These are phyloP conservation scores for Brachyistius frenatus DNA, from an alignment of 2,113 vertebrate species.

Conservation along the genomic window DNA sequence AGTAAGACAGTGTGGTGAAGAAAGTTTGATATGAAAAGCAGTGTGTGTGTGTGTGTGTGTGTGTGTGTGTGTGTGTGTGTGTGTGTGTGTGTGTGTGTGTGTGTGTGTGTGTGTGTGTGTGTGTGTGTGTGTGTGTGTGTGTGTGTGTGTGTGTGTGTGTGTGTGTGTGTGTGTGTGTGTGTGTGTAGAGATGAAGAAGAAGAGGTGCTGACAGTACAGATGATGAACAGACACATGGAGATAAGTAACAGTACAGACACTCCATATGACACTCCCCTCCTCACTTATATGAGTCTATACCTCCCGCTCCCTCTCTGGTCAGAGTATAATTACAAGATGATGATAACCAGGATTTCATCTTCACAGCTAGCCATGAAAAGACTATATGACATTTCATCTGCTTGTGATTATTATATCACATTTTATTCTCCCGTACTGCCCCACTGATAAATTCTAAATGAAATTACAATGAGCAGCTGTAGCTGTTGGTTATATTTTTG, in stretches of 20 bases:
- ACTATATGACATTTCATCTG: slow-evolving; percentile 1
- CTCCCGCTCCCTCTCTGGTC: slow-evolving; percentile 7
- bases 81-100: slow-evolving; percentile 3
- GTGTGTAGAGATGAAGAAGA: slow-evolving; percentile 19
- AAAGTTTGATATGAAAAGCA: slow-evolving; percentile 61
- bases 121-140: background rate
- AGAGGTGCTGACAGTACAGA: slow-evolving; percentile 54
- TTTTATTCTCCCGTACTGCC: background rate
- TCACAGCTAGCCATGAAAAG: background rate
- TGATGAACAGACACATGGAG: slow-evolving; percentile 64
- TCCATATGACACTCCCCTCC: slow-evolving; percentile 4
- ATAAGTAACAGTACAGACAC: slow-evolving; percentile 20
- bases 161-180: slow-evolving; percentile 12
- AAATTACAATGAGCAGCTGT: background rate
- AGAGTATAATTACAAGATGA: slow-evolving; percentile 43
- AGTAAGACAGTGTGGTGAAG: slow-evolving; percentile 38
- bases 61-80: background rate
- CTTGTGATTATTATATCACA: background rate
- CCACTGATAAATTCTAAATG: background rate
- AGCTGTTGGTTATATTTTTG: background rate
- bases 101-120: slow-evolving; percentile 12
- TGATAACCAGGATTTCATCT: slow-evolving; percentile 31
- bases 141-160: background rate
- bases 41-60: background rate
- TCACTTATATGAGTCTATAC: background rate